These are phyloP conservation scores for Synodontis membranacea DNA, from an alignment of 2,113 vertebrate species.

Conservation along the genomic window DNA sequence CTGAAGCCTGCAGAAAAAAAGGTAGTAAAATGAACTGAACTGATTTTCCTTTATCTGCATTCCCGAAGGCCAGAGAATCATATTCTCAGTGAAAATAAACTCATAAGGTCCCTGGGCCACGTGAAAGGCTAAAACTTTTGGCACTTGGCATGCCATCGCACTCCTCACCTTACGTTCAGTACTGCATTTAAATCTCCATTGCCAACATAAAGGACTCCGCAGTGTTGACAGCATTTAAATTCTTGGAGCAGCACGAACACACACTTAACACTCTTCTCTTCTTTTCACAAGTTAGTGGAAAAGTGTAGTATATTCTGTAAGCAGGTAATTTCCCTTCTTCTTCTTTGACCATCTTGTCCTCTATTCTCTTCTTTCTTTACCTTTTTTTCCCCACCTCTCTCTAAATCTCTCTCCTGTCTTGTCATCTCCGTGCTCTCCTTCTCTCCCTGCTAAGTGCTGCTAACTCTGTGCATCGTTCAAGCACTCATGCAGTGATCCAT, in stretches of 20 bases:
- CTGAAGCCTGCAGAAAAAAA: slow-evolving; percentile 16
- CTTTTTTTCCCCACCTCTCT: background rate
- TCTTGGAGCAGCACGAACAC: slow-evolving; percentile 42
- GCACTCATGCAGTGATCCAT: slow-evolving; percentile 14
- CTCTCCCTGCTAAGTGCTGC: slow-evolving; percentile 4
- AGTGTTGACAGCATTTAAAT: slow-evolving; percentile 54
- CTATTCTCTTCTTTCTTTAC: background rate
- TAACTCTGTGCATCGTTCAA: slow-evolving; percentile 20
- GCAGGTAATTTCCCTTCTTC: background rate
- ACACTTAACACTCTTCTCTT: slow-evolving; percentile 48
- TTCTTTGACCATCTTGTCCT: background rate
- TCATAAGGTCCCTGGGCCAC: slow-evolving; percentile 38
- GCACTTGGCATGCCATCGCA: slow-evolving; percentile 27
- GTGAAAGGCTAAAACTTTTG: slow-evolving; percentile 26
- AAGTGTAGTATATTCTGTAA: background rate
- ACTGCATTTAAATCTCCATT: slow-evolving; percentile 45
- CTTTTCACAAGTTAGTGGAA: slow-evolving; percentile 24
- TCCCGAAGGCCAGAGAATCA: slow-evolving; percentile 25
- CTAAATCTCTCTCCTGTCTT: background rate
- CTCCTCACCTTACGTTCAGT: slow-evolving; percentile 38
- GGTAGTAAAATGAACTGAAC: background rate
- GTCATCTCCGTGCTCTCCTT: background rate
- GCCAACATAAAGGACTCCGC: slow-evolving; percentile 58
- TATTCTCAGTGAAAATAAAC: slow-evolving; percentile 41
- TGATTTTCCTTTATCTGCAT: slow-evolving; percentile 18